Evolutionary conservation across 2,797 vertebrate species (phyloP).

Genomic region (Melanotaenia trifasciata): DNA sequence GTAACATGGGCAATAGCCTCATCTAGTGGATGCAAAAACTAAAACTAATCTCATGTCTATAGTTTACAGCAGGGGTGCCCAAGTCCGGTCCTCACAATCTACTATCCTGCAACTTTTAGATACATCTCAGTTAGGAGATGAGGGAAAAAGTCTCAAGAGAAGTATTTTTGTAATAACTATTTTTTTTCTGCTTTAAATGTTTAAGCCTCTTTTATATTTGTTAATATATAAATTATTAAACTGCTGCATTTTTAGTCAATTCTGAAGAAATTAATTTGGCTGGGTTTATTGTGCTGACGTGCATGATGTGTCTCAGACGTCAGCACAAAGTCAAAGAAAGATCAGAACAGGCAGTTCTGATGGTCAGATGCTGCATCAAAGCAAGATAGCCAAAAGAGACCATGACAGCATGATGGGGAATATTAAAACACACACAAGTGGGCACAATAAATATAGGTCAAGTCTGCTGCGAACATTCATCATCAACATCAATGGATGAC

Average conservation of each 20-base stretch:
- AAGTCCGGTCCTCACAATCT: no score
- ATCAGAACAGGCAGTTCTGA: not conserved
- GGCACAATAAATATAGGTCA: not conserved
- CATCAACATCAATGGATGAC: not conserved
- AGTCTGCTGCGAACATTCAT: not conserved
- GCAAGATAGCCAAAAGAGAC: not conserved
- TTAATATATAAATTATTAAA: slow-evolving; percentile 22
- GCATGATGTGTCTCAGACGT: not conserved
- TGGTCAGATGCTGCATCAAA: not conserved
- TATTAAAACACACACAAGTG: not conserved
- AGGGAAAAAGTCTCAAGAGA: no score
- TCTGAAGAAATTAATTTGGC: slow-evolving; percentile 15
- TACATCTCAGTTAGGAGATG: no score
- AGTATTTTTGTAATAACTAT: not conserved
- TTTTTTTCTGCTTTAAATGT: not conserved
- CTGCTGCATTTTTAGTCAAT: slow-evolving; percentile 6
- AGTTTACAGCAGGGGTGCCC: slow-evolving; percentile 5
- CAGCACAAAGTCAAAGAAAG: slow-evolving; percentile 24
- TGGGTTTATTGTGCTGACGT: slow-evolving; percentile 2
- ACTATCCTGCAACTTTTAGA: no score
- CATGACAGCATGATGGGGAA: not conserved
- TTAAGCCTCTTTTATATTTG: not conserved
- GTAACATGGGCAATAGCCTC: not conserved
- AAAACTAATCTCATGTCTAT: slow-evolving; percentile 20
- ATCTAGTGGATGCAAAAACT: not conserved